Evolutionary conservation across 2,888 invertebrate species (phyloP).

Genomic region (Troides helena): DNA sequence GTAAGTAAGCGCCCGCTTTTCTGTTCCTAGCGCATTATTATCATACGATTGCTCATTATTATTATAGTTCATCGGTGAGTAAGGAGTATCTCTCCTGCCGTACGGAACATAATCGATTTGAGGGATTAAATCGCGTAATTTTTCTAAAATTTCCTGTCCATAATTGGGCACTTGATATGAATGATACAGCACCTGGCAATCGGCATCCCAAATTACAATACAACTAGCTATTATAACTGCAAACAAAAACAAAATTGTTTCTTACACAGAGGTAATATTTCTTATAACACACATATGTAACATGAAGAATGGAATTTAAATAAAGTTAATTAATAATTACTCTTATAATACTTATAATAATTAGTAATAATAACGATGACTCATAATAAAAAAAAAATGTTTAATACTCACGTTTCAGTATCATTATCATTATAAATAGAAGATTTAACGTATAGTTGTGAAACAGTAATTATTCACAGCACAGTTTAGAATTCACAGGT

Average conservation of each 20-base stretch:
- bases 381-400: not conserved
- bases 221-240: slow-evolving; percentile 20
- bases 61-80: not conserved
- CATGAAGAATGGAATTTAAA: not conserved
- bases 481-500: slow-evolving; percentile 1
- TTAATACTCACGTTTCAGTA: slow-evolving; percentile 24
- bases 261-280: not conserved
- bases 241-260: slow-evolving; percentile 8
- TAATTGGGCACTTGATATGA: not conserved
- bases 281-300: not conserved
- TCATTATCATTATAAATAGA: slow-evolving; percentile 8
- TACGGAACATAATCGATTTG: not conserved
- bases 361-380: not conserved
- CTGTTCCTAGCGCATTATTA: slow-evolving; percentile 16
- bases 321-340: not conserved
- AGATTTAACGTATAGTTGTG: not conserved
- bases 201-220: slow-evolving; percentile 22
- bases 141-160: slow-evolving; percentile 1
- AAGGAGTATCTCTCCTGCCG: not conserved
- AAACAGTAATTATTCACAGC: slow-evolving; percentile 1
- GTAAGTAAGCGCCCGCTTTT: slow-evolving; percentile 7
- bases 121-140: not conserved
- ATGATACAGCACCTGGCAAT: slow-evolving; percentile 2
- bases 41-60: not conserved
- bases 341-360: not conserved